Base-by-base conservation (phyloP, 1,140 invertebrate genomes). In the Gerris buenoi region DNA sequence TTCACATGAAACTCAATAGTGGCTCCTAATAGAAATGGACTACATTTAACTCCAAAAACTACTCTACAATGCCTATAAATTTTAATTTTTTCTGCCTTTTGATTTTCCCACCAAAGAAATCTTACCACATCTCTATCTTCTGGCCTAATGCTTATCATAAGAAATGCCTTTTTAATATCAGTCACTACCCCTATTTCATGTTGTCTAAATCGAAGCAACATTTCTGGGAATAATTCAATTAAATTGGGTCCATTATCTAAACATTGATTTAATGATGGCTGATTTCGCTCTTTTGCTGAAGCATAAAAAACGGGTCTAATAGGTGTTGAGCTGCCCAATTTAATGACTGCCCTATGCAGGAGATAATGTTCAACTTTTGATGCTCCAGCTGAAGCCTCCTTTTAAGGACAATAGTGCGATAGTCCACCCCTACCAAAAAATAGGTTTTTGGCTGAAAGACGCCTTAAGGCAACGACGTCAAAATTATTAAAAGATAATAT, bases 141-240 rank as follows among this genome's bases (percentile, higher is more conserved):
- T n/a, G n/a, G n/a, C n/a, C n/a, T n/a, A n/a, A n/a, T n/a, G n/a
- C n/a, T n/a, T n/a, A n/a, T n/a, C n/a, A n/a, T n/a, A n/a, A n/a
- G n/a, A n/a, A n/a, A n/a, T n/a, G n/a, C n/a, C n/a, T n/a, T n/a
- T n/a, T n/a, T n/a, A n/a, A n/a, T n/a, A n/a, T n/a, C n/a, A n/a
- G n/a, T 27, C 63, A 64, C 73, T 0, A 79, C 71, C 22, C 72
- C 78, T 65, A 74, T 73, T 46, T 66, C 71, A 26, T 72, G 70
- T 65, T 25, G 68, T 65, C 77, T 68, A 70, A 81, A 80, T 18
- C 71, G 62, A n/a, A 75, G 26, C 25, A 80, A 57, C 28, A 80
- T 68, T 2, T 70, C 33, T 5, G 76, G 74, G n/a, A 80, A 76
- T 0, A 71, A 25, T 65, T 79, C 76, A 13, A 79, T 71, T 1